Evolutionary conservation across 2,797 vertebrate genomes (phyloP), one percentile per base, ranked within the genome.

Genomic region (Gobionotothen gibberifrons): DNA sequence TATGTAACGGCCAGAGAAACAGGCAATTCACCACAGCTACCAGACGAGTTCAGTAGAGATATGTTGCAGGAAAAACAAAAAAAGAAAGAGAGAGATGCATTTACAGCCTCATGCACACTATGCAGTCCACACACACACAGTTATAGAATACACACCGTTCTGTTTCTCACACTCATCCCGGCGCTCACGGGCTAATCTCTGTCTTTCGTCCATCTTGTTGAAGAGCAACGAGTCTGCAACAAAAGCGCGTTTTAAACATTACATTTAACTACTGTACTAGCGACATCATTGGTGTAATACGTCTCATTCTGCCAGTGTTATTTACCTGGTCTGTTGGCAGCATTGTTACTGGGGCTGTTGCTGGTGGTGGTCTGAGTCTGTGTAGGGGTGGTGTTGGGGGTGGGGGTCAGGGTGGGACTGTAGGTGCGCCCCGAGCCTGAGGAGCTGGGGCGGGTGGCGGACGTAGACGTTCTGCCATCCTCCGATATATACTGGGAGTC

Each of bases 141-240:
- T 59, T 32, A 52, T 51, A 51, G 11, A 63, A 80, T 75, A 74
- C 94, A 59, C 93, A 99, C 98, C 97, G 29, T 94, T 94, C 86
- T 96, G 95, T 79, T 97, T 99, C 51, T 99, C 97, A 46, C 79
- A 88, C 85, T 97, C 96, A 78, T 95, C 97, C 43, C 98, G 95
- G 17, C 98, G 94, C 84, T 98, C 97, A 43, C 97, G 94, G 72
- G 98, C 98, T 76, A 98, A 92, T 21, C 95, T 94, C 86, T 97
- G 97, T 63, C 96, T 94, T 87, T 99, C 97, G 71, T 99, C 98
- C 42, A 96, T 97, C 78, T 93, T 97, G 40, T 93, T 97, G 43
- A 97, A 93, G 77, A 95, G 83, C 72, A 94, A 87, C 0, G 93
- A 89, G 56, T 96, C 95, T 95, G 85, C 16, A 77, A 66, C 19